Percentiles rank a stretch among this genome's conserved stretches.
Conservation (phyloP, 2,113 vertebrate genomes). For the Orthonyx spaldingii region DNA sequence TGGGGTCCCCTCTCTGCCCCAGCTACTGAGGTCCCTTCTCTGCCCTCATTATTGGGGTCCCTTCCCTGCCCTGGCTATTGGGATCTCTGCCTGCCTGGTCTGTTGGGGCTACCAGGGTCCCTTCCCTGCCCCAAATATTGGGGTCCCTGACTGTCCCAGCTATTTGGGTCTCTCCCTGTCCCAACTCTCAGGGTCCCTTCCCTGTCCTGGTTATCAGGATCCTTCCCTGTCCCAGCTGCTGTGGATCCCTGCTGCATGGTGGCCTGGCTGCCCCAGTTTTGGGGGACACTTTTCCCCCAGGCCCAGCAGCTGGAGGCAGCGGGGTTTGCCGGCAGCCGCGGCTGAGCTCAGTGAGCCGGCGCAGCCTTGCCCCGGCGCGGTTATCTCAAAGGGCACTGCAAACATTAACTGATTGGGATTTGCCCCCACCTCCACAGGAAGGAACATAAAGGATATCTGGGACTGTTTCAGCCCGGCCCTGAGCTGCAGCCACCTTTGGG, state of each 20-base stretch:
- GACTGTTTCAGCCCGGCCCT: constrained; percentile 22
- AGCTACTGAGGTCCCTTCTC: too few species aligned
- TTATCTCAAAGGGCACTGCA: constrained; percentile 50
- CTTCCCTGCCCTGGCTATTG: background rate
- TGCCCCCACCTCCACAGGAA: constrained; percentile 60
- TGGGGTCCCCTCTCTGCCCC: too few species aligned
- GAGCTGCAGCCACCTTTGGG: constrained; percentile 8
- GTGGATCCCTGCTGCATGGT: fast-evolving
- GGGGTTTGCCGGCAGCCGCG: background rate
- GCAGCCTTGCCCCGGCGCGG: background rate
- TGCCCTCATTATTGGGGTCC: fast-evolving
- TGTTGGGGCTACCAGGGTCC: too few species aligned
- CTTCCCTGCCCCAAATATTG: background rate
- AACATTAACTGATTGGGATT: constrained; percentile 47
- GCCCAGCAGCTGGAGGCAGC: background rate
- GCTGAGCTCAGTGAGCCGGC: background rate
- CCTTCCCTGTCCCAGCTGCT: background rate
- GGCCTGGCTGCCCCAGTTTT: background rate
- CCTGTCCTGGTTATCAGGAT: background rate
- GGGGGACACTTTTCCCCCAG: fast-evolving
- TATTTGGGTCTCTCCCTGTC: too few species aligned
- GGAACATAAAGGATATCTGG: constrained; percentile 56
- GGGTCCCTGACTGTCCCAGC: too few species aligned
- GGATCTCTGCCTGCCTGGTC: background rate
- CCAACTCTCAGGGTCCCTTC: fast-evolving